Conservation (phyloP, 2,113 vertebrate genomes). For the Paracanthobrama guichenoti region DNA sequence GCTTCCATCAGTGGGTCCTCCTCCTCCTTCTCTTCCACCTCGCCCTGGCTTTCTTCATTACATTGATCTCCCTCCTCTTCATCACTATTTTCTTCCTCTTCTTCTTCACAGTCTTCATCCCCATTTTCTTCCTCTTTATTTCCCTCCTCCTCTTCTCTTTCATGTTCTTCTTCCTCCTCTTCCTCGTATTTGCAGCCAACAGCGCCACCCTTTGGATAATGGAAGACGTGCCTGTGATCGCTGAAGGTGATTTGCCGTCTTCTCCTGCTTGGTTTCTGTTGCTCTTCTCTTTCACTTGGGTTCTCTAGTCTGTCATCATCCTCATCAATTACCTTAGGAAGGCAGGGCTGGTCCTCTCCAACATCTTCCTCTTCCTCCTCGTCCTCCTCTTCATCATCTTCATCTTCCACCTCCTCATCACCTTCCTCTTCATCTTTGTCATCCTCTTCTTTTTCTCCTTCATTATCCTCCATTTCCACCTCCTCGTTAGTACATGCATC, state of each 20-base stretch:
- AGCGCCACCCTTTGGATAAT: constrained; percentile 66
- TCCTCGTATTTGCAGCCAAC: constrained; percentile 52
- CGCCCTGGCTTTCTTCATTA: constrained; percentile 31
- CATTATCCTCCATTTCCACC: constrained; percentile 36
- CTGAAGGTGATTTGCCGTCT: constrained; percentile 63
- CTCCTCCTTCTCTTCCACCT: constrained; percentile 29
- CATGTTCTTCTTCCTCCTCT: constrained; percentile 53
- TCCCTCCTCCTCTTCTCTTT: constrained; percentile 57
- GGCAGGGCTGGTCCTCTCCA: constrained; percentile 60
- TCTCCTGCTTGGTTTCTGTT: constrained; percentile 26
- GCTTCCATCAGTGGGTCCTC: constrained; percentile 84
- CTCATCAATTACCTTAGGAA: constrained; percentile 45
- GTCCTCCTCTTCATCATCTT: neutral
- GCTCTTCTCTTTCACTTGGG: constrained; percentile 51
- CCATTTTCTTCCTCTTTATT: constrained; percentile 13
- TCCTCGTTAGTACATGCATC: constrained; percentile 41
- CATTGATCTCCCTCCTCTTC: constrained; percentile 54
- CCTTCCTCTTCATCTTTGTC: constrained; percentile 47
- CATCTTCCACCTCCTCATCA: constrained; percentile 42
- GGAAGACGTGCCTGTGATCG: constrained; percentile 68
- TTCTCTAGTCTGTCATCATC: constrained; percentile 59
- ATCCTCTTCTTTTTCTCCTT: constrained; percentile 6
- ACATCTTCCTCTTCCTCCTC: constrained; percentile 57
- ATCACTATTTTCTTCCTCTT: constrained; percentile 50
- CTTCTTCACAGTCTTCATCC: constrained; percentile 63